Evolutionary conservation across 2,888 invertebrate species (phyloP).

Genomic region (Dendrolimus pini): DNA sequence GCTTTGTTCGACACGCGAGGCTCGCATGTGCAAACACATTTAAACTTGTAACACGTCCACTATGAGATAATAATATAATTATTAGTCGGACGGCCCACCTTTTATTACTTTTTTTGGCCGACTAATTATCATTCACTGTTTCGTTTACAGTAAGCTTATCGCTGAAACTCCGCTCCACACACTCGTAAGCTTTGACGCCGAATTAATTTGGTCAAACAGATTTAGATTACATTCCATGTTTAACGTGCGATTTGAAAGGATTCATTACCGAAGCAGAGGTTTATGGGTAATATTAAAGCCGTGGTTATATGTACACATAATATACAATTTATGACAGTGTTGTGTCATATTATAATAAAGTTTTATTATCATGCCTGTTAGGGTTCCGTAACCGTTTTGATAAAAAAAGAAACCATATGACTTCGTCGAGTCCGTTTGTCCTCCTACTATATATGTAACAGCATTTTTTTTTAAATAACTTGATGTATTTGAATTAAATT

Average conservation of each 20-base stretch:
- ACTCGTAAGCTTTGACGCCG: slow-evolving; percentile 9
- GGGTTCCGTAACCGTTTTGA: too few relatives aligned
- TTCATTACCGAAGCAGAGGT: background rate
- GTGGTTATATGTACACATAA: too few relatives aligned
- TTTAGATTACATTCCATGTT: slow-evolving; percentile 12
- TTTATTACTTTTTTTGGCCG: slow-evolving; percentile 21
- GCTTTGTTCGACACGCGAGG: slow-evolving; percentile 21
- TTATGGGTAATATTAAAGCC: background rate
- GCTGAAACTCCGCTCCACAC: slow-evolving; percentile 4
- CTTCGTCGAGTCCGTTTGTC: too few relatives aligned
- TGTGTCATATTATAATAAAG: too few relatives aligned
- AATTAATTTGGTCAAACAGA: slow-evolving; percentile 14
- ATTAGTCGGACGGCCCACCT: background rate
- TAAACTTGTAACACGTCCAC: slow-evolving; percentile 33
- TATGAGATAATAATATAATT: slow-evolving; percentile 48
- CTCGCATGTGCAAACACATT: slow-evolving; percentile 45
- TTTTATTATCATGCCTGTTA: too few relatives aligned
- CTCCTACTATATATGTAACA: too few relatives aligned
- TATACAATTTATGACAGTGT: too few relatives aligned
- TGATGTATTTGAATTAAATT: too few relatives aligned
- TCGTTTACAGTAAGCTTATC: slow-evolving; percentile 17
- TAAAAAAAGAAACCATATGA: too few relatives aligned
- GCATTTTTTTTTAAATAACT: too few relatives aligned
- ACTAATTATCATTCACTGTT: slow-evolving; percentile 30
- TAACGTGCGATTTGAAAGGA: slow-evolving; percentile 7